These are phyloP conservation scores for Meleagris gallopavo DNA, from an alignment of 2,113 vertebrate genomes.

Conservation along the genomic window DNA sequence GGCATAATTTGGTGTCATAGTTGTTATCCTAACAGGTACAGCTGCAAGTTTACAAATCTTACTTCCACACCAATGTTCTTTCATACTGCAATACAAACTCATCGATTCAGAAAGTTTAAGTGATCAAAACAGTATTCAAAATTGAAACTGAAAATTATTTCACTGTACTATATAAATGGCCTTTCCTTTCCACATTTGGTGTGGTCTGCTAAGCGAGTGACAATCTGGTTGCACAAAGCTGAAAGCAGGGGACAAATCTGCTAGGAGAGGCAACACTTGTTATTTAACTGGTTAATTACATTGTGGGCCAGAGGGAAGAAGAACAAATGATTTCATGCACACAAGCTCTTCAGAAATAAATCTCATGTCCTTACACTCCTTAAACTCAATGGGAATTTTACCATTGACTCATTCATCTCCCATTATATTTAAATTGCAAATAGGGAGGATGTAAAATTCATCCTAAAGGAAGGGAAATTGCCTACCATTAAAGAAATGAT, in stretches of 20 bases:
- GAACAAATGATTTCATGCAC: neutral
- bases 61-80: neutral
- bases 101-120: neutral
- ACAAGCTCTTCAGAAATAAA: neutral
- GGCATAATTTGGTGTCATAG: neutral
- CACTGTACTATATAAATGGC: neutral
- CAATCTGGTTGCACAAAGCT: neutral
- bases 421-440: constrained; percentile 55
- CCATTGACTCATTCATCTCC: constrained; percentile 1
- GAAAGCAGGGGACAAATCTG: neutral
- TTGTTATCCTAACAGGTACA: neutral
- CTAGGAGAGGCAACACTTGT: neutral
- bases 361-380: neutral
- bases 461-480: constrained; percentile 63
- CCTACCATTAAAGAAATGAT: constrained; percentile 51
- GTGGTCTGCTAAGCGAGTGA: neutral
- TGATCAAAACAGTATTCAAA: neutral
- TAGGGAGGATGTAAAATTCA: constrained; percentile 38
- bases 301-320: too few species aligned
- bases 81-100: rapidly evolving
- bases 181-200: neutral
- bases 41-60: neutral
- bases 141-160: neutral
- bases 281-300: constrained; percentile 5
- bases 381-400: constrained; percentile 17